Conservation (phyloP, 2,888 invertebrate species). For the Hypena proboscidalis region DNA sequence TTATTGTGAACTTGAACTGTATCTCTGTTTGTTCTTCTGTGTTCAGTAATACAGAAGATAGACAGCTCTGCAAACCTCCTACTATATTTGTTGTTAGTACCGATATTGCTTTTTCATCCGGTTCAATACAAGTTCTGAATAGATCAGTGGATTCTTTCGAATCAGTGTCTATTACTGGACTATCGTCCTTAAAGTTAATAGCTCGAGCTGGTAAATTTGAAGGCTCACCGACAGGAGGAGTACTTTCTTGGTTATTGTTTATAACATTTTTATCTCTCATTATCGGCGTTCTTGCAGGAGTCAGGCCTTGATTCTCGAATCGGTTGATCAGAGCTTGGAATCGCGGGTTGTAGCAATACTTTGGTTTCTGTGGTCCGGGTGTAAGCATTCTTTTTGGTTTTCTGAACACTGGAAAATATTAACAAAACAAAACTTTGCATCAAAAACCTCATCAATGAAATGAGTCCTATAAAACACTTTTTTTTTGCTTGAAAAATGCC, state of each 20-base stretch:
- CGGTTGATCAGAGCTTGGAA: constrained; percentile 79
- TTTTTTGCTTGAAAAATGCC: too few species aligned
- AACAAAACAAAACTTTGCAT: too few species aligned
- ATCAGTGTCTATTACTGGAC: constrained; percentile 62
- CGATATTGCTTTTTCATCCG: constrained; percentile 67
- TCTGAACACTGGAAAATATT: constrained; percentile 66
- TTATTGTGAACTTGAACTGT: constrained; percentile 79
- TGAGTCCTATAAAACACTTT: too few species aligned
- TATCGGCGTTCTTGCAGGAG: constrained; percentile 65
- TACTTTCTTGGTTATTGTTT: constrained; percentile 56
- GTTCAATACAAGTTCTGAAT: constrained; percentile 69
- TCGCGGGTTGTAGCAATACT: constrained; percentile 67
- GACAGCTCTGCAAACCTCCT: constrained; percentile 70
- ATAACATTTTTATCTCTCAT: constrained; percentile 54
- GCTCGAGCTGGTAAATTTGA: constrained; percentile 70
- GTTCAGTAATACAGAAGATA: constrained; percentile 65
- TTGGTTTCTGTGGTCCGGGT: constrained; percentile 74
- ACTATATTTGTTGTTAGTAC: constrained; percentile 72
- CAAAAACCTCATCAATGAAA: too few species aligned
- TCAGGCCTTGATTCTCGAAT: constrained; percentile 69
- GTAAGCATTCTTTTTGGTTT: constrained; percentile 80
- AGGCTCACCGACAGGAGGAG: constrained; percentile 69
- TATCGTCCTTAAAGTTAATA: constrained; percentile 79
- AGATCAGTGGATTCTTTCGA: constrained; percentile 72
- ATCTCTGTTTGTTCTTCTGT: constrained; percentile 77